phyloP scores from a whole-genome alignment of 2,797 vertebrate species.

The Limnodromus scolopaceus region DNA sequence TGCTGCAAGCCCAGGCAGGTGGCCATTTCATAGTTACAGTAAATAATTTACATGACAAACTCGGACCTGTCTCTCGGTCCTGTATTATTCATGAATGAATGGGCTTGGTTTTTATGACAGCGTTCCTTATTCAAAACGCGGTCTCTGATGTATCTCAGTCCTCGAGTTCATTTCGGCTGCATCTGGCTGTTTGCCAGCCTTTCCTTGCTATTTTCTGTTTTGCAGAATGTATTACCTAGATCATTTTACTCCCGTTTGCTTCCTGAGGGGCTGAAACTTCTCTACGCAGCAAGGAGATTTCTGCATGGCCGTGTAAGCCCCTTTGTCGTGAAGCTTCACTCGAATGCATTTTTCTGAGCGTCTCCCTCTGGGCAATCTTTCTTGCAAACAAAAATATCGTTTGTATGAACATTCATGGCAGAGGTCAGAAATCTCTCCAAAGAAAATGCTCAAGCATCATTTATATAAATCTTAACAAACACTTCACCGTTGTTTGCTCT shows the following conservation, averaged over 20 bases:
- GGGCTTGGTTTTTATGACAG: background rate
- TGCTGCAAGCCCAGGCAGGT: slow-evolving; percentile 1
- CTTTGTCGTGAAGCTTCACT: background rate
- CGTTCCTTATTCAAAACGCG: slow-evolving; percentile 17
- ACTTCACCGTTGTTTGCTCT: background rate
- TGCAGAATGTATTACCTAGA: background rate
- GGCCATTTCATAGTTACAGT: background rate
- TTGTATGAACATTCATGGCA: background rate
- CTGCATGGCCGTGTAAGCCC: background rate
- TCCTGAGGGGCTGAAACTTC: slow-evolving; percentile 17
- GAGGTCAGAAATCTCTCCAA: slow-evolving; percentile 3
- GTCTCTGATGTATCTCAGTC: background rate
- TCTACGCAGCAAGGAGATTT: background rate
- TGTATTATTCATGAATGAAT: slow-evolving; percentile 59
- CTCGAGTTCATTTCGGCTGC: background rate
- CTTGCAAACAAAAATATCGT: background rate
- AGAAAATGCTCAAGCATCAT: background rate
- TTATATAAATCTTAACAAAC: background rate
- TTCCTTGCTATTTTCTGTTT: slow-evolving; percentile 6
- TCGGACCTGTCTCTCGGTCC: slow-evolving; percentile 18
- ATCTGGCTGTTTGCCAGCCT: slow-evolving; percentile 31
- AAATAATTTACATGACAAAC: slow-evolving; percentile 66
- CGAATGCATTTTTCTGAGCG: background rate
- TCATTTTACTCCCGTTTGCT: background rate
- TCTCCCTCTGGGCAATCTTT: background rate